Percentiles rank a stretch among this genome's conserved stretches.
Evolutionary conservation across 2,113 vertebrate genomes (phyloP).

Genomic region (Hystrix brachyura): DNA sequence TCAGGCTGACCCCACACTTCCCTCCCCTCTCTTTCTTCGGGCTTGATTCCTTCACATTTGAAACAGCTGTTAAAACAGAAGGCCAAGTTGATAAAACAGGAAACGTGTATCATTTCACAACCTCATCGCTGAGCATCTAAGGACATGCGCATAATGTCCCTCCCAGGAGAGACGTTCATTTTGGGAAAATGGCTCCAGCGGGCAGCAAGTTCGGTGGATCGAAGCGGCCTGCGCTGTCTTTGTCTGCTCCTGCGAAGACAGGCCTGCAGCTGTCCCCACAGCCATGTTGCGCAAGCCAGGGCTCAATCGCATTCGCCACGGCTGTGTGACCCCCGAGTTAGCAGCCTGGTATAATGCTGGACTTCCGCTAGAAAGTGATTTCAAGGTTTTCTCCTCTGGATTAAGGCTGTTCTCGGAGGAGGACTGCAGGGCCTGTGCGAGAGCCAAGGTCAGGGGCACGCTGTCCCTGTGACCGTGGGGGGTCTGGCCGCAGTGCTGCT

Average conservation of each 20-base stretch:
- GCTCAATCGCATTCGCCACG: neutral
- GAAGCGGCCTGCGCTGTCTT: neutral
- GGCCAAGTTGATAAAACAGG: neutral
- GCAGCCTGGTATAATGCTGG: neutral
- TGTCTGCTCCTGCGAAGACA: neutral
- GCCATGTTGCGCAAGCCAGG: neutral
- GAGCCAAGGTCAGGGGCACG: neutral
- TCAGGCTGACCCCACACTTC: neutral
- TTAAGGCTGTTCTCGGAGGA: neutral
- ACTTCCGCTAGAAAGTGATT: constrained; percentile 54
- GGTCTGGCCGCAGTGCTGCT: neutral
- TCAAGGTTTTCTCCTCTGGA: neutral
- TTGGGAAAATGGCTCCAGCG: constrained; percentile 27
- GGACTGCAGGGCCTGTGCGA: neutral
- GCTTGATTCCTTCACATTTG: neutral
- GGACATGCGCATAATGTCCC: neutral
- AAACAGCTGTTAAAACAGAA: neutral
- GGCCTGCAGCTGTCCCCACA: neutral
- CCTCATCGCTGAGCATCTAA: neutral
- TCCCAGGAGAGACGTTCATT: constrained; percentile 10
- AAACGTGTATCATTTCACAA: neutral
- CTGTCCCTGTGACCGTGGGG: neutral
- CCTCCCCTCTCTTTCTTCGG: neutral
- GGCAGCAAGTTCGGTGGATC: neutral
- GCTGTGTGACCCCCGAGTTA: neutral